Evolutionary conservation across 2,113 vertebrate species (phyloP), one percentile per base, ranked within the genome.

Genomic region (Pionites leucogaster): DNA sequence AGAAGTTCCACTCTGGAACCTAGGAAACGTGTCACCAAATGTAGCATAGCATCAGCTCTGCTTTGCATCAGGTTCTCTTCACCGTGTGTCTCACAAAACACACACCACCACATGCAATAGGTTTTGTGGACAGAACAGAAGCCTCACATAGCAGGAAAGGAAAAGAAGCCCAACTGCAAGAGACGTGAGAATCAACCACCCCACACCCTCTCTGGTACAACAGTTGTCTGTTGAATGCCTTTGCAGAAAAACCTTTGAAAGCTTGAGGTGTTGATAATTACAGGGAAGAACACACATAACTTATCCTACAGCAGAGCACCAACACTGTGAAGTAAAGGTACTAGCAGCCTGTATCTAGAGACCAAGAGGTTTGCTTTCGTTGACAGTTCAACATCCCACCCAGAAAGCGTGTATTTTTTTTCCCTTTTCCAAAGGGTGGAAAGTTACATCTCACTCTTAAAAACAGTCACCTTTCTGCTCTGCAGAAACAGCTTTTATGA

Each of bases 41-140:
- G 31, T 55, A 55, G 13, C 41, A 11, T 20, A 50, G 71, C 37
- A 27, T 0, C 17, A 37, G 37, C 1, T 37, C 52, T 1, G 2
- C 44, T 20, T 24, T 7, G 5, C 1, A 2, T 6, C 25, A 29
- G 35, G 19, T 10, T 35, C 3, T 2, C 20, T 29, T 31, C 17
- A 20, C 11, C 0, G 0, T 2, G 6, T 1, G 18, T 13, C 28
- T 23, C 59, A 11, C 62, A 31, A 60, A 35, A 33, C 0, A 4
- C 41, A 78, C 29, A 35, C 7, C 18, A 3, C 1, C 1, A 27
- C 60, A 17, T 1, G 22, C 46, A 6, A 6, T 5, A 17, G 8
- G 20, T 2, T 42, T 8, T 3, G 53, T 3, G 3, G 31, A 13
- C 33, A 44, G 47, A 76, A 35, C 25, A 37, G 41, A 3, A 81